Percentiles rank a stretch among this genome's conserved stretches.
Evolutionary conservation across 2,113 vertebrate genomes (phyloP).

Genomic region (Mellivora capensis): DNA sequence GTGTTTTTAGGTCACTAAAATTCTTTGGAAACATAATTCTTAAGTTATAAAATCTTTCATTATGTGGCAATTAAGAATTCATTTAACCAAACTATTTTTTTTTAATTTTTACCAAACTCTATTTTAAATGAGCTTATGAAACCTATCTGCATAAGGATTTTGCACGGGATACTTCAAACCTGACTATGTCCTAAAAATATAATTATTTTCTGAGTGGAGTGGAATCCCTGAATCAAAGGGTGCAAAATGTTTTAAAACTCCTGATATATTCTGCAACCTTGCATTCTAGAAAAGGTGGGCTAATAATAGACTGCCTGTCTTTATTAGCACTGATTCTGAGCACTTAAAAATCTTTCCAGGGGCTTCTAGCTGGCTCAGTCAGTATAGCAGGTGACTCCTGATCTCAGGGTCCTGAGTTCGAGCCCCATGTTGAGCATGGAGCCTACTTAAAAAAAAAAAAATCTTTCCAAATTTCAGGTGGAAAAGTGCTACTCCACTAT

Average conservation of each 20-base stretch:
- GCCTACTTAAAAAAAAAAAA: not conserved
- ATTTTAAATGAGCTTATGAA: not conserved
- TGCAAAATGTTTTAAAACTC: not conserved
- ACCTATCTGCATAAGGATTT: not conserved
- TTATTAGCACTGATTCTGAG: not conserved
- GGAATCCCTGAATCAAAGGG: not conserved
- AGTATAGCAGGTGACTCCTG: not conserved
- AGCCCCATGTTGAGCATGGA: not conserved
- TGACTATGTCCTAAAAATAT: not conserved
- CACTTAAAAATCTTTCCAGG: not conserved
- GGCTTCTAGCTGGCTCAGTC: not conserved
- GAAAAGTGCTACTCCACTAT: not conserved
- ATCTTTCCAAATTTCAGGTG: not conserved
- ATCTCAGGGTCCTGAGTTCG: not conserved
- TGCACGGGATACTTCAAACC: not conserved
- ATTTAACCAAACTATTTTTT: not conserved
- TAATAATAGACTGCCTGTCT: not conserved
- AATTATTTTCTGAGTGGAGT: not conserved
- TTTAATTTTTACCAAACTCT: not conserved
- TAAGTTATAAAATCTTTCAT: not conserved
- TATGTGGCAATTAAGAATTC: not conserved
- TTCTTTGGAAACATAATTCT: not conserved
- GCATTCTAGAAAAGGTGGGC: not conserved
- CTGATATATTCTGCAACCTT: not conserved
- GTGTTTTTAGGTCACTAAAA: not conserved